These are phyloP conservation scores for Zoroaster sp. DNA, from an alignment of 53 echinoderm and acorn worm species.

Conservation along the genomic window DNA sequence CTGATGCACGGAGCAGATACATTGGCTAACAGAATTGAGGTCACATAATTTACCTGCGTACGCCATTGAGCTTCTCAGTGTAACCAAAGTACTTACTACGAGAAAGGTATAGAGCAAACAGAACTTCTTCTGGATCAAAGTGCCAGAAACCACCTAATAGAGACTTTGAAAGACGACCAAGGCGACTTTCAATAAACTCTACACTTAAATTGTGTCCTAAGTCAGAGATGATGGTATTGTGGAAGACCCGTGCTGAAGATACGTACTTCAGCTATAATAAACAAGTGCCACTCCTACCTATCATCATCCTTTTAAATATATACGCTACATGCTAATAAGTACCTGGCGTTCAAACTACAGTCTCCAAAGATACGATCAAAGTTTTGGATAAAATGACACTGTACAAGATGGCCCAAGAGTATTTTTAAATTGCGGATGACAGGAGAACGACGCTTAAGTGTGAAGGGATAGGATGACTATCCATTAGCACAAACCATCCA, in stretches of 20 bases:
- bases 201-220: conserved; percentile 2
- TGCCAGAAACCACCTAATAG: conserved; percentile 32
- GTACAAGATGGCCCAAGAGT: neutral
- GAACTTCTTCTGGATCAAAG: conserved; percentile 52
- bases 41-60: neutral
- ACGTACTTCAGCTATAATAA: too few species aligned
- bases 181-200: neutral
- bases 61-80: neutral
- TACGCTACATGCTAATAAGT: neutral
- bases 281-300: conserved; percentile 47
- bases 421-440: neutral
- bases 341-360: conserved; percentile 18
- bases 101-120: conserved; percentile 7
- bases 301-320: conserved; percentile 29
- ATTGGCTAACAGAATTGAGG: conserved; percentile 20
- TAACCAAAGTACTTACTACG: neutral
- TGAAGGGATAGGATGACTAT: neutral
- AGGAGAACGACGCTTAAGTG: neutral
- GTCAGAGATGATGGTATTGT: too few species aligned
- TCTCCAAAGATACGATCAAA: conserved; percentile 37
- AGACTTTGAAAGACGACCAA: neutral
- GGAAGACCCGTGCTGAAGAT: too few species aligned
- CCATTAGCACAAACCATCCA: conserved; percentile 45
- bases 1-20: neutral
- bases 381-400: conserved; percentile 16